A percentile compares a stretch with the other conserved stretches of the same genome.
phyloP scores from a whole-genome alignment of 2,797 vertebrate genomes.

The Poeciliopsis paucimaculata region DNA sequence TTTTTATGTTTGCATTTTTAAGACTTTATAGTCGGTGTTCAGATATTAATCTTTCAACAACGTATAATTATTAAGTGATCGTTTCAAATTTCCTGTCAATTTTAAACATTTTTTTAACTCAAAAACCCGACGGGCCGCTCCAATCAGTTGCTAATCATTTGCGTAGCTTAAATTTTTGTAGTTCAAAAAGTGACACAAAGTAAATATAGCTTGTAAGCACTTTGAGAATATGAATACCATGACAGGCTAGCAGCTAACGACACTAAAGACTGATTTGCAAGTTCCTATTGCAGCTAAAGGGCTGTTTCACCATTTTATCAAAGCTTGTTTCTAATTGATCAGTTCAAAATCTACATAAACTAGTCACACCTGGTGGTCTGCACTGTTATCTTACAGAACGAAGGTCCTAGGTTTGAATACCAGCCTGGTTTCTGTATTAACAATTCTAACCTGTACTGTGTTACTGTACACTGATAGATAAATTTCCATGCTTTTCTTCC shows the following conservation, averaged over 20 bases:
- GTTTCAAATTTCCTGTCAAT: too few species aligned
- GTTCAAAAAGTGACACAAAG: not conserved
- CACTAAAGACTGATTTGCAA: not conserved
- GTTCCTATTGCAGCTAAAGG: not conserved
- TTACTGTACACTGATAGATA: not conserved
- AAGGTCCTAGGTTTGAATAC: not conserved
- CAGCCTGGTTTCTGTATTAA: not conserved
- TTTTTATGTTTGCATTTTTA: too few species aligned
- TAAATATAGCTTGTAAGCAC: not conserved
- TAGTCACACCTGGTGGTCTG: not conserved
- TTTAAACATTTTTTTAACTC: too few species aligned
- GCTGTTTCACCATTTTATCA: not conserved
- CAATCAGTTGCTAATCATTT: not conserved
- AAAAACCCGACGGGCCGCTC: too few species aligned
- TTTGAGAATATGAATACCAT: not conserved
- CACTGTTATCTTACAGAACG: not conserved
- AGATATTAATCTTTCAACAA: too few species aligned
- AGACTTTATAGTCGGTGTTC: too few species aligned
- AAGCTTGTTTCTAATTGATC: not conserved
- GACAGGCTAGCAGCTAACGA: not conserved
- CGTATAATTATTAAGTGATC: too few species aligned
- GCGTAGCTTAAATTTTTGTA: not conserved
- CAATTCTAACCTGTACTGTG: not conserved
- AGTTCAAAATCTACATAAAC: not conserved
- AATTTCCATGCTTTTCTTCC: not conserved